Conservation (phyloP, 2,113 vertebrate species). For the Siniperca knerii region DNA sequence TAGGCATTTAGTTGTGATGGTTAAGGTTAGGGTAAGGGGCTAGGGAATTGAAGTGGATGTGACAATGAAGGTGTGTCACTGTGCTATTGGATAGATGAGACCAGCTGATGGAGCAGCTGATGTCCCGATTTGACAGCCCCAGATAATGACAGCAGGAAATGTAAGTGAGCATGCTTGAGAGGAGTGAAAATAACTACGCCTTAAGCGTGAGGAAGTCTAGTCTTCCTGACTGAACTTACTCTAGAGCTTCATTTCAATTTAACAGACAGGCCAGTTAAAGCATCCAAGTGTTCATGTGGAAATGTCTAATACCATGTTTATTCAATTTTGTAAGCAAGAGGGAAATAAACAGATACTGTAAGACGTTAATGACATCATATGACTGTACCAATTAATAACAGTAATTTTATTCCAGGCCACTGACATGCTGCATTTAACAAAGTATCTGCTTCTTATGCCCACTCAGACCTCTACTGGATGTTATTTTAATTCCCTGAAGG, state of each 20-base stretch:
- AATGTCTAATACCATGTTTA: slow-evolving; percentile 27
- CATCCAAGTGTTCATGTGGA: slow-evolving; percentile 6
- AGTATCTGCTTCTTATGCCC: slow-evolving; percentile 11
- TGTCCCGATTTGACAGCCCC: too few species aligned
- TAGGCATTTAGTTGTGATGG: too few species aligned
- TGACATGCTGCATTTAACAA: slow-evolving; percentile 21
- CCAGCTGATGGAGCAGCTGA: too few species aligned
- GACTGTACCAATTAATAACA: slow-evolving; percentile 6
- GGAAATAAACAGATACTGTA: background rate
- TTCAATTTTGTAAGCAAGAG: slow-evolving; percentile 23
- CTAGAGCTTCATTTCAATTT: background rate
- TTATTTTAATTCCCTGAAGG: slow-evolving; percentile 29
- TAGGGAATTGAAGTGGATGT: too few species aligned
- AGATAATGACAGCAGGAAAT: too few species aligned
- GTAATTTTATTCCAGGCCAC: background rate
- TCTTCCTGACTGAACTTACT: too few species aligned
- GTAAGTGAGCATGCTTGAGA: too few species aligned
- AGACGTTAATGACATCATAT: slow-evolving; percentile 10
- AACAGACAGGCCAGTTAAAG: slow-evolving; percentile 4
- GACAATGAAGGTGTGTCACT: too few species aligned
- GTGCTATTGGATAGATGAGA: too few species aligned
- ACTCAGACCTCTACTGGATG: slow-evolving; percentile 10
- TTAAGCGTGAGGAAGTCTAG: too few species aligned
- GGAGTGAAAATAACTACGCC: too few species aligned
- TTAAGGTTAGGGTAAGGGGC: too few species aligned